phyloP scores from a whole-genome alignment of 2,113 vertebrate species.

The Cisticola juncidis region DNA sequence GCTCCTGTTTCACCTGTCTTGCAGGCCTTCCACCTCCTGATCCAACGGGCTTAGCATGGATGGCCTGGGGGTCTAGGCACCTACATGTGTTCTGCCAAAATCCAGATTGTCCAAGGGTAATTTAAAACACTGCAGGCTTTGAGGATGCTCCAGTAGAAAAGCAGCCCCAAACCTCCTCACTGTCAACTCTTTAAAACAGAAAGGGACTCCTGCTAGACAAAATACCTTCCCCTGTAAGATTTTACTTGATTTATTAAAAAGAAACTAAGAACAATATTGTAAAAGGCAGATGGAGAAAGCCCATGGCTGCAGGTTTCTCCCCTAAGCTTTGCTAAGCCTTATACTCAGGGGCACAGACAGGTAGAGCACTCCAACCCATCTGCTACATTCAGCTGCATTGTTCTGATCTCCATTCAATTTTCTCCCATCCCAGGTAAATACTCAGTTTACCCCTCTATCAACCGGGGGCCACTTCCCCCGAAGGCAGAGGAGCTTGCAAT shows the following conservation, averaged over 20 bases:
- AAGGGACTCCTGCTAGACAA: background rate
- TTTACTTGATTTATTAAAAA: background rate
- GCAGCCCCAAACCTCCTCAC: background rate
- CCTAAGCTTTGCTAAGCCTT: background rate
- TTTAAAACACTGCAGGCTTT: background rate
- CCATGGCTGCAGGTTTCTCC: background rate
- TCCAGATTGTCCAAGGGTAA: background rate
- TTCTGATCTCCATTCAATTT: background rate
- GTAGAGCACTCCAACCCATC: fast-evolving
- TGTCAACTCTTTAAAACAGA: background rate
- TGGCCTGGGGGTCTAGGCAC: background rate
- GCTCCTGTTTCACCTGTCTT: fast-evolving
- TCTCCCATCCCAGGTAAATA: background rate
- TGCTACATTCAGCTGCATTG: background rate
- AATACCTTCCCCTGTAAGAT: background rate
- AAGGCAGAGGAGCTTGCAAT: background rate
- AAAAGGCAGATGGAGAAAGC: background rate
- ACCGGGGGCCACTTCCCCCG: fast-evolving
- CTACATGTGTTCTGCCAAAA: background rate
- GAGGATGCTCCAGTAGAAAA: background rate
- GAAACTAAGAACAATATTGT: background rate
- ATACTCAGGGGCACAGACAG: fast-evolving
- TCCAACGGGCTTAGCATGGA: background rate
- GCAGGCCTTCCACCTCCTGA: background rate
- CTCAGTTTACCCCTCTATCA: background rate